These are phyloP conservation scores for Salarias fasciatus DNA, from an alignment of 2,797 vertebrate genomes.

Conservation along the genomic window DNA sequence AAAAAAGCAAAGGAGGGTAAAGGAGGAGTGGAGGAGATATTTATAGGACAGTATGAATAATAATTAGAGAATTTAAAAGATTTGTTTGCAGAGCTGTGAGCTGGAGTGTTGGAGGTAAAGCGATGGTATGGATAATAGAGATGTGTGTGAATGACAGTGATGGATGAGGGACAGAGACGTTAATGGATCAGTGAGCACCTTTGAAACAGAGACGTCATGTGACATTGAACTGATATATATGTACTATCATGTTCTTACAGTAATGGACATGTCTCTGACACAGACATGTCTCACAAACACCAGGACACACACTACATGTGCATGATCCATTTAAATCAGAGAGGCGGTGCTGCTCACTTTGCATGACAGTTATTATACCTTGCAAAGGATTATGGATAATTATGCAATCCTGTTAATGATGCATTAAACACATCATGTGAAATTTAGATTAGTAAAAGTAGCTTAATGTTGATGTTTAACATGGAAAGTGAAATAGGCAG, in stretches of 20 bases:
- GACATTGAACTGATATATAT: neutral
- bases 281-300: neutral
- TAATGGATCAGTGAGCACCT: slow-evolving; percentile 34
- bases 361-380: slow-evolving; percentile 11
- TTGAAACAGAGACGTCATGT: slow-evolving; percentile 26
- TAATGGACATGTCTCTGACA: neutral
- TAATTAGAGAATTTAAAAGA: slow-evolving; percentile 48
- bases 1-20: neutral
- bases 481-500: slow-evolving; percentile 22
- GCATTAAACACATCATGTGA: slow-evolving; percentile 38
- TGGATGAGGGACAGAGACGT: slow-evolving; percentile 27
- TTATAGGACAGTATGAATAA: slow-evolving; percentile 63
- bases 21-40: slow-evolving; percentile 24
- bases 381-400: slow-evolving; percentile 28
- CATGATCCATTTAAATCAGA: slow-evolving; percentile 19
- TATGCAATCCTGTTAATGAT: slow-evolving; percentile 45
- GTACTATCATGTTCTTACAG: neutral
- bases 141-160: slow-evolving; percentile 1
- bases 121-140: slow-evolving; percentile 32
- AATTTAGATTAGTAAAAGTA: slow-evolving; percentile 40
- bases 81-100: slow-evolving; percentile 38
- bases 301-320: neutral
- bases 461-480: slow-evolving; percentile 38
- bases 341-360: neutral
- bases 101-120: slow-evolving; percentile 24